Conservation (phyloP, 92 coral and sea anemone genomes). For the Palythoa grandis region DNA sequence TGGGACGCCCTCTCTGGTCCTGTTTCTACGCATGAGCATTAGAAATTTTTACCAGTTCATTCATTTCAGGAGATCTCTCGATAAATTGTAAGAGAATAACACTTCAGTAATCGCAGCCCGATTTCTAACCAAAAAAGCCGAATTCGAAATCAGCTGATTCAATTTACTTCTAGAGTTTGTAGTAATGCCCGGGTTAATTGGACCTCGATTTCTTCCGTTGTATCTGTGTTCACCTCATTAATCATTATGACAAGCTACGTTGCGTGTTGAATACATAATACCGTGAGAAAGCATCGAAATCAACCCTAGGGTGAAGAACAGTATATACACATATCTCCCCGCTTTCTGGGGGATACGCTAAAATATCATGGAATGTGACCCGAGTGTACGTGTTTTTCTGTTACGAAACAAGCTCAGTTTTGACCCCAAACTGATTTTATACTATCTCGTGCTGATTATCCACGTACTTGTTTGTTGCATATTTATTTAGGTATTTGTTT, state of each 20-base stretch:
- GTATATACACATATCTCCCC: constrained; percentile 31
- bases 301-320: constrained; percentile 1
- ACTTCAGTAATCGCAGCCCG: background rate
- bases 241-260: constrained; percentile 14
- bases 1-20: background rate
- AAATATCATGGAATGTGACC: background rate
- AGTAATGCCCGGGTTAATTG: background rate
- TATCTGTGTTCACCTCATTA: constrained; percentile 17
- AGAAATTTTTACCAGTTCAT: background rate
- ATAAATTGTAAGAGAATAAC: background rate
- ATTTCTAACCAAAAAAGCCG: background rate
- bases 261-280: constrained; percentile 16
- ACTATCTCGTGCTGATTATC: too few relatives aligned
- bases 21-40: constrained; percentile 11
- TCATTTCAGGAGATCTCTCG: background rate
- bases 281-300: constrained; percentile 21
- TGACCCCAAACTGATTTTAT: background rate
- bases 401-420: background rate
- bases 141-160: background rate
- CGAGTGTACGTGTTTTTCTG: background rate
- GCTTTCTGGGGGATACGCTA: constrained; percentile 2
- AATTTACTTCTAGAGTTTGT: background rate
- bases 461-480: too few relatives aligned
- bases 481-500: too few relatives aligned
- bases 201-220: background rate